Conservation (phyloP, 2,888 invertebrate genomes). For the Diloba caeruleocephala region DNA sequence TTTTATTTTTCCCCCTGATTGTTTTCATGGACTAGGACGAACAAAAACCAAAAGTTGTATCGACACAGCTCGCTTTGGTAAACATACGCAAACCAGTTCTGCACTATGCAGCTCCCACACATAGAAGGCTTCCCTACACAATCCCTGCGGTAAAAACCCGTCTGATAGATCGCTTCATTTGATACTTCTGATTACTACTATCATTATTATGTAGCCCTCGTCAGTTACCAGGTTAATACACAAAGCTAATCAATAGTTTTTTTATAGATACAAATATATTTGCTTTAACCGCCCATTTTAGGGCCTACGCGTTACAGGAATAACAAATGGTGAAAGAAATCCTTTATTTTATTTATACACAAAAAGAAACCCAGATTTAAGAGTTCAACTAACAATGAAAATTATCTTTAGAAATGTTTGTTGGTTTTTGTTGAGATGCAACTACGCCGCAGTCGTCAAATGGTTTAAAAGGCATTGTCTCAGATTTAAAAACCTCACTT, state of each 20-base stretch:
- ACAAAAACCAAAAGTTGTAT: conserved; percentile 67
- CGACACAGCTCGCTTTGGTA: conserved; percentile 54
- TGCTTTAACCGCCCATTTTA: no score
- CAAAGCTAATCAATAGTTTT: conserved; percentile 3
- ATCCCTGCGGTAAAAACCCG: conserved; percentile 78
- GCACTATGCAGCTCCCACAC: conserved; percentile 81
- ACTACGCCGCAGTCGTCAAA: no score
- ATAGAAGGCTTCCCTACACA: conserved; percentile 78
- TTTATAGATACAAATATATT: no score
- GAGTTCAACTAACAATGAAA: no score
- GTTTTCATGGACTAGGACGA: conserved; percentile 56
- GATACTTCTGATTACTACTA: conserved; percentile 75
- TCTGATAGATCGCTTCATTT: conserved; percentile 82
- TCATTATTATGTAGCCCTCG: conserved; percentile 66
- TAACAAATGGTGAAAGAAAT: no score
- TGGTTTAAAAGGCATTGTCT: no score
- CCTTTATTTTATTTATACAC: no score
- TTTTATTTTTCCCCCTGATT: conserved; percentile 24
- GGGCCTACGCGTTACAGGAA: no score
- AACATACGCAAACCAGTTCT: conserved; percentile 82
- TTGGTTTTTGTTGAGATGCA: no score
- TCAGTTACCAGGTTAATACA: conserved; percentile 57
- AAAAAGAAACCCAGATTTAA: no score
- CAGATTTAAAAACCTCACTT: no score
- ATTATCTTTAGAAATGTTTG: no score